A percentile compares a stretch with the other conserved stretches of the same genome.
Evolutionary conservation across 2,113 vertebrate genomes (phyloP).

Genomic region (Amphiprion percula): DNA sequence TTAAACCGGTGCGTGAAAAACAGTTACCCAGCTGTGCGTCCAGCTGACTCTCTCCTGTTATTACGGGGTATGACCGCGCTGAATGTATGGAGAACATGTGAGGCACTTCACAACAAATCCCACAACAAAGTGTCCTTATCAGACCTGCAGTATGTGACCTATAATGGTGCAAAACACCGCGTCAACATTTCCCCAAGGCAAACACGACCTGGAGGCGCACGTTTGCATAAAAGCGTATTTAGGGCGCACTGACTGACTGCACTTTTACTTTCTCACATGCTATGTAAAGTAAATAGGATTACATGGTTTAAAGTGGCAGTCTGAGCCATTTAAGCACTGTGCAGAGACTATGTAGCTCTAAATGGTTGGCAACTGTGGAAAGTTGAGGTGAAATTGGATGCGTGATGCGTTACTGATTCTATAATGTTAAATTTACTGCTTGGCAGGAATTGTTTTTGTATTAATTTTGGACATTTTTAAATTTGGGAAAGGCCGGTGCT

Average conservation of each 20-base stretch:
- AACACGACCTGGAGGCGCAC: constrained; percentile 28
- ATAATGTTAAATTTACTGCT: too few relatives aligned
- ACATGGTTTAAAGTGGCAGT: constrained; percentile 53
- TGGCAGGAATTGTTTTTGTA: background rate
- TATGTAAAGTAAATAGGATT: constrained; percentile 68
- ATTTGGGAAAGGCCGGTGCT: background rate
- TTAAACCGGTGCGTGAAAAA: constrained; percentile 44
- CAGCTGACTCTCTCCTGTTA: background rate
- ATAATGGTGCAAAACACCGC: constrained; percentile 9
- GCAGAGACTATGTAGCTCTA: constrained; percentile 13
- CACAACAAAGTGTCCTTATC: constrained; percentile 54
- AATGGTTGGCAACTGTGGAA: constrained; percentile 24
- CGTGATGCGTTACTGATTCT: constrained; percentile 9
- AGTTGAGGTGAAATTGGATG: constrained; percentile 14
- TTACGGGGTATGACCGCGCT: background rate
- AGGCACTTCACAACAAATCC: constrained; percentile 18
- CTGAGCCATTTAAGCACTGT: constrained; percentile 30
- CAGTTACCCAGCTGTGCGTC: constrained; percentile 13
- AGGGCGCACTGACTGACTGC: constrained; percentile 40
- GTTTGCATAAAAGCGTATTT: constrained; percentile 43
- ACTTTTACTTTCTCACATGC: constrained; percentile 69
- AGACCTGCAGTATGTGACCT: constrained; percentile 39
- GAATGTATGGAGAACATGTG: constrained; percentile 18
- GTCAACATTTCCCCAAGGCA: constrained; percentile 23
- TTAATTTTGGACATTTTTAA: background rate